A percentile compares a stretch with the other conserved stretches of the same genome.
Conservation (phyloP, 2,113 vertebrate species). For the Protomyctophum bolini region DNA sequence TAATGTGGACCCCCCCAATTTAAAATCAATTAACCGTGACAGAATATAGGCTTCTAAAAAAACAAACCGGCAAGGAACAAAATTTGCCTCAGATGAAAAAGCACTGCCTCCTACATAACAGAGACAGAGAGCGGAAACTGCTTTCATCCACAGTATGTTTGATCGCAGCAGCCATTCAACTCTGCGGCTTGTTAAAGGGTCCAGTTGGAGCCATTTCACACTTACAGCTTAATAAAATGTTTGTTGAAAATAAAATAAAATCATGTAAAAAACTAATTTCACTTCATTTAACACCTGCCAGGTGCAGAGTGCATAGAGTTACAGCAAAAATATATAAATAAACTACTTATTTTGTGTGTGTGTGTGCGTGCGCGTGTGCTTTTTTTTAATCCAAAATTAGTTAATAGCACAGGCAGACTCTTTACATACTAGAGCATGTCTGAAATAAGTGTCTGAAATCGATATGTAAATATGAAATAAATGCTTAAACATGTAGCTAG, state of each 20-base stretch:
- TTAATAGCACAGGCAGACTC: no score
- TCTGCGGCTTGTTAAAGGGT: not conserved
- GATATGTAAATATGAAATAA: no score
- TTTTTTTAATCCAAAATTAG: no score
- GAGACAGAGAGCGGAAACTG: not conserved
- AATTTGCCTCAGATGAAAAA: not conserved
- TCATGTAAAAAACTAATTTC: not conserved
- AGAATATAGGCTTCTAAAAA: not conserved
- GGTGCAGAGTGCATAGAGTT: not conserved
- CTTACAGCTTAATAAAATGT: not conserved
- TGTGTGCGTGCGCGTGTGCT: not conserved
- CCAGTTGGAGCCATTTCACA: slow-evolving; percentile 5
- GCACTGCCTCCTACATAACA: not conserved
- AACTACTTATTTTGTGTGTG: not conserved
- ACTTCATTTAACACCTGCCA: not conserved
- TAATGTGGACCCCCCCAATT: not conserved
- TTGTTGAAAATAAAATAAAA: not conserved
- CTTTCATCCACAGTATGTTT: not conserved
- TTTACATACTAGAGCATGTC: no score
- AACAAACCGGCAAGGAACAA: not conserved
- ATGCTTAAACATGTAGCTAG: no score
- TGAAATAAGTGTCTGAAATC: no score
- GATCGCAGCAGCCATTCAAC: not conserved
- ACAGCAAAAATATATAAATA: not conserved
- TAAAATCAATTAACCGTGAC: not conserved